Percentiles rank a stretch among this genome's conserved stretches.
phyloP scores from a whole-genome alignment of 2,797 vertebrate species.

The Anableps anableps region DNA sequence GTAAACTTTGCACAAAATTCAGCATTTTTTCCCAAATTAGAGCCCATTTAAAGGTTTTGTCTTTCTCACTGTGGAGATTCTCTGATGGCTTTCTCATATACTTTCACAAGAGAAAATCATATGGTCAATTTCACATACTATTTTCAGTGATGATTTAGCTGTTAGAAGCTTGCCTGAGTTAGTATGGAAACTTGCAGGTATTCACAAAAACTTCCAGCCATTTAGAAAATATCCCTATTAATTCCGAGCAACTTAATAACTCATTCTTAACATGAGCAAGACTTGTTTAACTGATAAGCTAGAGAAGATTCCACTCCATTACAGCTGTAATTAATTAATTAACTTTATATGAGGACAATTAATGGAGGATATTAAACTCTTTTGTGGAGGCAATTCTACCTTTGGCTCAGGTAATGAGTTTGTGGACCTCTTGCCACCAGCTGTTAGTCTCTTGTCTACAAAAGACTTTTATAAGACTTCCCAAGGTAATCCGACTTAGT shows the following conservation, averaged over 20 bases:
- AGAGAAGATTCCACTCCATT: conserved; percentile 37
- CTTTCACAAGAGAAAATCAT: conserved; percentile 25
- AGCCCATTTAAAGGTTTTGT: conserved; percentile 3
- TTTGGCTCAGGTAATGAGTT: conserved; percentile 69
- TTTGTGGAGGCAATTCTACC: conserved; percentile 57
- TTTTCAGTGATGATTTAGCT: conserved; percentile 29
- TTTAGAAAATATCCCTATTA: conserved; percentile 27
- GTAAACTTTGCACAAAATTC: conserved; percentile 43
- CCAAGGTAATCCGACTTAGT: conserved; percentile 74
- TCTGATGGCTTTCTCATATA: conserved; percentile 12
- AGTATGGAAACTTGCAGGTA: conserved; percentile 42
- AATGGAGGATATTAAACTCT: conserved; percentile 61
- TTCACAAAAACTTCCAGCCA: conserved; percentile 18
- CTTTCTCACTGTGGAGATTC: neutral
- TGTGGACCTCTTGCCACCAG: conserved; percentile 69
- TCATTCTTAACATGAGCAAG: conserved; percentile 24
- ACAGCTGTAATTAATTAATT: conserved; percentile 57
- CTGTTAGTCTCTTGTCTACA: conserved; percentile 60
- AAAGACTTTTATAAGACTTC: conserved; percentile 66
- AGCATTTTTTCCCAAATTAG: conserved; percentile 14
- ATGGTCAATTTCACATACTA: conserved; percentile 14
- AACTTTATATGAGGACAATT: conserved; percentile 51
- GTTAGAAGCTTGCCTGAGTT: conserved; percentile 28
- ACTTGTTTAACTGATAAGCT: conserved; percentile 41
- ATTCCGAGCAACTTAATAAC: conserved; percentile 26